These are phyloP conservation scores for Rhinoraja longicauda DNA, from an alignment of 2,797 vertebrate species.

Conservation along the genomic window DNA sequence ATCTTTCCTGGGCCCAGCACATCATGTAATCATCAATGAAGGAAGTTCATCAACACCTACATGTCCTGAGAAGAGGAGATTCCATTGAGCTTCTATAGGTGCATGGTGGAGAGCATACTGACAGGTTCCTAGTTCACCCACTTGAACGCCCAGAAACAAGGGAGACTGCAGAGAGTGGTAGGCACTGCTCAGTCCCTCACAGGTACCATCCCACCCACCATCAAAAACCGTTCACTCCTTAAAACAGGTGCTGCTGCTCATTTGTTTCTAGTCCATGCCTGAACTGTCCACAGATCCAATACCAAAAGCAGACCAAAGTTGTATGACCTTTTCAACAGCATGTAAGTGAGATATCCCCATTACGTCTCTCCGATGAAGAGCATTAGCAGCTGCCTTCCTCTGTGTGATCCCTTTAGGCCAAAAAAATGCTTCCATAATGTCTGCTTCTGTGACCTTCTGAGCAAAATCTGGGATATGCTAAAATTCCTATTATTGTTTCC, in stretches of 20 bases:
- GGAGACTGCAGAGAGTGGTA: too few species aligned
- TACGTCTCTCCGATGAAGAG: background rate
- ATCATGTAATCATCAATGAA: too few species aligned
- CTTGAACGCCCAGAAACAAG: too few species aligned
- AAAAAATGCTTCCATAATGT: background rate
- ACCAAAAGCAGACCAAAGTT: background rate
- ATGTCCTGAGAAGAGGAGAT: too few species aligned
- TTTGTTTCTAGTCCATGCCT: background rate
- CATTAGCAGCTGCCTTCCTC: background rate
- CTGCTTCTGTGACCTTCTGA: background rate
- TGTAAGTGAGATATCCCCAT: background rate
- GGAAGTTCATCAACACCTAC: too few species aligned
- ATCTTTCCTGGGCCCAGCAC: too few species aligned
- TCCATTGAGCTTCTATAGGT: too few species aligned
- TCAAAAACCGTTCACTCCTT: background rate
- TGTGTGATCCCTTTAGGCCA: background rate
- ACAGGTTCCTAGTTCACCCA: too few species aligned
- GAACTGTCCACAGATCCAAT: background rate
- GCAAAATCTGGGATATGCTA: background rate
- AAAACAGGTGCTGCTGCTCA: background rate
- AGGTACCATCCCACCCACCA: too few species aligned
- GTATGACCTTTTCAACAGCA: background rate
- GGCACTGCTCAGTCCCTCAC: too few species aligned
- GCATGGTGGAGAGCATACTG: too few species aligned
- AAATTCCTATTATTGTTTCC: background rate